A percentile compares a stretch with the other conserved stretches of the same genome.
phyloP scores from a whole-genome alignment of 2,113 vertebrate genomes.

The Psilopsiagon aurifrons region DNA sequence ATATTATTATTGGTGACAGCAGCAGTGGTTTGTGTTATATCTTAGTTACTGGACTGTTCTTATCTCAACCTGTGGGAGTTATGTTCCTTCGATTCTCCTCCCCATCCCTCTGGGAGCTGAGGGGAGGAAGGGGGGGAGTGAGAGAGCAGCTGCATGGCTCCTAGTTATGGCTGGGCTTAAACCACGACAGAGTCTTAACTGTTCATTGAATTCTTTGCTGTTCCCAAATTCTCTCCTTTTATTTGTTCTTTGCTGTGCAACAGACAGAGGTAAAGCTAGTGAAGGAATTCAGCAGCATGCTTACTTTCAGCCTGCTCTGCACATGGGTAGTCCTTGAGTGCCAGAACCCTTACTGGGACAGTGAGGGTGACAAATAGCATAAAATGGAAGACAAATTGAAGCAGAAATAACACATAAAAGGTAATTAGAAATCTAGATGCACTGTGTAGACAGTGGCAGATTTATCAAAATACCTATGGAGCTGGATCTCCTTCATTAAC shows the following conservation, averaged over 20 bases:
- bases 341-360: neutral
- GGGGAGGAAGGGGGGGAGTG: too few relatives aligned
- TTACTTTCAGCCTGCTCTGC: neutral
- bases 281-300: neutral
- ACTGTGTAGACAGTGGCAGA: neutral
- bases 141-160: too few relatives aligned
- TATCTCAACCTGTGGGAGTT: too few relatives aligned
- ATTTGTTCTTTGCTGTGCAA: neutral
- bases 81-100: too few relatives aligned
- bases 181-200: neutral
- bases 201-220: neutral
- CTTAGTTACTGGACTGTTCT: too few relatives aligned
- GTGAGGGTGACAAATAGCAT: accelerated
- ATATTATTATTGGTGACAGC: too few relatives aligned
- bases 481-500: neutral
- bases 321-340: neutral
- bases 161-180: too few relatives aligned
- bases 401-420: neutral
- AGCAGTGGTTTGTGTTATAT: too few relatives aligned
- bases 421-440: neutral
- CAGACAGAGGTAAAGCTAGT: neutral
- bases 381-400: neutral
- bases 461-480: neutral
- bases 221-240: neutral
- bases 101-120: too few relatives aligned